A percentile compares a stretch with the other conserved stretches of the same genome.
These are phyloP conservation scores for Crypturellus tataupa DNA, from an alignment of 2,797 vertebrate genomes.

Conservation along the genomic window DNA sequence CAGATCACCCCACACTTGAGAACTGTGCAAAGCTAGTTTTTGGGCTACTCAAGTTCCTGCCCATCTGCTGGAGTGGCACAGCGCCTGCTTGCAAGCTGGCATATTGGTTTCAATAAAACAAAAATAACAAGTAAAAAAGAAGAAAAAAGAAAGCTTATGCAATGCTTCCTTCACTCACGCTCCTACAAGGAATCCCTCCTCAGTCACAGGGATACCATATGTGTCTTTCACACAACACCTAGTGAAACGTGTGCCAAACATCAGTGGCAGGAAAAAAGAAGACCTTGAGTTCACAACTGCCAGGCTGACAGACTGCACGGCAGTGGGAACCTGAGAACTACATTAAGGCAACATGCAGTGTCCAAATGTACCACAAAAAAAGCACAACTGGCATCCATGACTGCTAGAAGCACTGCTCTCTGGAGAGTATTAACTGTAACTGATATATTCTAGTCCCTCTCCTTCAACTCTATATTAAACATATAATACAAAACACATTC, in stretches of 20 bases:
- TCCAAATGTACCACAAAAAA: constrained; percentile 1
- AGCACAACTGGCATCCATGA: not conserved
- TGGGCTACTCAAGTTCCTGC: constrained; percentile 38
- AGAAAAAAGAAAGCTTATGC: not conserved
- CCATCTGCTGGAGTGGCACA: constrained; percentile 55
- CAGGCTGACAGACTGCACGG: constrained; percentile 46
- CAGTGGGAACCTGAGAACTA: constrained; percentile 36
- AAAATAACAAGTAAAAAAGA: constrained; percentile 23
- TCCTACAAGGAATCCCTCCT: constrained; percentile 54
- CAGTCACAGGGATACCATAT: constrained; percentile 33
- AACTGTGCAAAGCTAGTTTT: not conserved
- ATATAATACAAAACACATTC: not conserved
- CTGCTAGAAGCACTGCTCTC: not conserved
- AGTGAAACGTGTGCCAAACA: not conserved
- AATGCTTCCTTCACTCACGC: not conserved
- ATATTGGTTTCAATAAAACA: constrained; percentile 25
- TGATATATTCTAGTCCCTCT: not conserved
- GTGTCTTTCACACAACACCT: constrained; percentile 4
- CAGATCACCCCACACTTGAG: not conserved
- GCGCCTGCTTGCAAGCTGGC: constrained; percentile 18
- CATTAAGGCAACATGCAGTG: not conserved
- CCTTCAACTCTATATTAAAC: not conserved
- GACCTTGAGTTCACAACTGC: not conserved
- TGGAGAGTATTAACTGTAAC: not conserved
- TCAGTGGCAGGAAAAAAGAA: not conserved